Evolutionary conservation across 2,797 vertebrate genomes (phyloP), one percentile per base, ranked within the genome.

Genomic region (Coccyzus lansbergi): DNA sequence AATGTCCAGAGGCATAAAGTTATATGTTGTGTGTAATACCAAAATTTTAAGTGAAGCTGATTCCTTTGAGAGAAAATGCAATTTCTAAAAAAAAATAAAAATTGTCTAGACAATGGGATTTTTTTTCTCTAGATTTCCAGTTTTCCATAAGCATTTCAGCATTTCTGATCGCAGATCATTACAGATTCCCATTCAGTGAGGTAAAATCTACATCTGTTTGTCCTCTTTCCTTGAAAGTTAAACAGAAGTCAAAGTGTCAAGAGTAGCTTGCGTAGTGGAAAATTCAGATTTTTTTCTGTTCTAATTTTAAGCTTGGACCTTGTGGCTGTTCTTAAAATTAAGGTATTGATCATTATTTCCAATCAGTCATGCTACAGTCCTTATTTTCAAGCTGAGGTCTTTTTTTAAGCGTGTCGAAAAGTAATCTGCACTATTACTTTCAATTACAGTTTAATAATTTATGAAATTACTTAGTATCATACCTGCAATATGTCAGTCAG

Each of bases 371-470:
- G 69, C 42, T 92, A 78, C 38, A 92, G 34, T 51, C 75, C 75
- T 94, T 94, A 90, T 95, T 94, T 94, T 92, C 83, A 75, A 82
- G 81, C 93, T 72, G 95, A 80, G 88, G 68, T 60, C 85, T 90
- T 96, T 95, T 97, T 96, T 97, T 60, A 93, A 93, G 92, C 59
- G 56, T 96, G 86, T 88, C 15, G 31, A 95, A 97, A 97, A 87
- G 94, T 93, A 97, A 97, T 95, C 96, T 95, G 82, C 92, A 89
- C 94, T 97, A 97, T 98, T 97, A 96, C 94, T 97, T 97, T 96
- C 97, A 97, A 97, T 98, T 97, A 97, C 94, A 84, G 76, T 93
- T 97, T 96, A 97, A 97, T 97, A 98, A 98, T 98, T 97, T 97
- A 98, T 96, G 93, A 97, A 98, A 98, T 97, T 97, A 97, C 94